A percentile compares a stretch with the other conserved stretches of the same genome.
Evolutionary conservation across 2,888 invertebrate species (phyloP).

Genomic region (Erebia aethiops): DNA sequence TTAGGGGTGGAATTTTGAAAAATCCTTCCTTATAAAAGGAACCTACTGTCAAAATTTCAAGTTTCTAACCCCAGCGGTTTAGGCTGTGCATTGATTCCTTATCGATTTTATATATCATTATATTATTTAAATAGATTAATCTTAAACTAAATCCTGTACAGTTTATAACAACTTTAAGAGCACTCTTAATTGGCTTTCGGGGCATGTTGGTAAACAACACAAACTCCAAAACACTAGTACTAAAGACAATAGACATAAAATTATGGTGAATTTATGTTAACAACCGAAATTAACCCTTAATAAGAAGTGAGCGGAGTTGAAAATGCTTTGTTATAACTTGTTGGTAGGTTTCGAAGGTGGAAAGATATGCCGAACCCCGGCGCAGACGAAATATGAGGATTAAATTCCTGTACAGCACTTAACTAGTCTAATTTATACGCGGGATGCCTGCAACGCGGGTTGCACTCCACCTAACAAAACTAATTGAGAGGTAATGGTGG

Average conservation of each 20-base stretch:
- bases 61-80: no score
- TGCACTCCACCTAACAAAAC: conserved; percentile 70
- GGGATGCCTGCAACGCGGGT: conserved; percentile 61
- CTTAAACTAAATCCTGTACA: no score
- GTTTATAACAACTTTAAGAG: no score
- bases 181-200: conserved; percentile 24
- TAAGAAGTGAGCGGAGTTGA: conserved; percentile 48
- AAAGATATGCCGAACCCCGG: conserved; percentile 76
- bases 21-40: no score
- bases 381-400: conserved; percentile 82
- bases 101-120: no score
- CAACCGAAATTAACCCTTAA: conserved; percentile 54
- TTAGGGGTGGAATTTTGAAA: no score
- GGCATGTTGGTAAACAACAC: conserved; percentile 21
- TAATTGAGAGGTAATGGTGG: conserved; percentile 78
- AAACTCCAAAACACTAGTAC: conserved; percentile 30
- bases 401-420: conserved; percentile 82
- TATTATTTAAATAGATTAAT: no score
- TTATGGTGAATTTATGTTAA: conserved; percentile 17
- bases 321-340: conserved; percentile 52
- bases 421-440: conserved; percentile 81
- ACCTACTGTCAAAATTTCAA: no score
- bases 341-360: conserved; percentile 69
- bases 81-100: no score
- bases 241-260: conserved; percentile 31